Evolutionary conservation across 2,797 vertebrate species (phyloP), one percentile per base, ranked within the genome.

Genomic region (Myotis daubentonii): DNA sequence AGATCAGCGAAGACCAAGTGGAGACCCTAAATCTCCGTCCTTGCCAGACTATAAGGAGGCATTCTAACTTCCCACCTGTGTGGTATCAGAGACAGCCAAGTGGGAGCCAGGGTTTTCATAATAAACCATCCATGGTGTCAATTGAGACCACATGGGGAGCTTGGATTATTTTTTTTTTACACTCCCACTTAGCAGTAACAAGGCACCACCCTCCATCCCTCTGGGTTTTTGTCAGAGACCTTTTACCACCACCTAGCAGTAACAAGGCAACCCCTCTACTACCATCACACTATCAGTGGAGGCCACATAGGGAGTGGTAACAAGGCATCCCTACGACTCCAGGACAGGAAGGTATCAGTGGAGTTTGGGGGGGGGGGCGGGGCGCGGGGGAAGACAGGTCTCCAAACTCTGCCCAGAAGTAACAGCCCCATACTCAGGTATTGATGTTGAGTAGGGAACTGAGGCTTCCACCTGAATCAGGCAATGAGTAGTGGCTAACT

Each of bases 351-450:
- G 25, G 17, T 78, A 44, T 80, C 38, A 33, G 25, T 3, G 5
- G 36, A n/a, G 2, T 6, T 47, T 41, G 25, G 7, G 2, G 8
- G 44, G 47, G 41, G 1, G 1, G 38, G 38, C 1, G 8, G 41
- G 38, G 36, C 36, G 2, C 5, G 38, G 38, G 38, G 38, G 20
- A 23, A 94, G n/a, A 22, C 0, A 2, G 71, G 6, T 38, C 76
- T 79, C 57, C 25, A 84, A 75, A 75, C 8, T 47, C 65, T 60
- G 4, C 16, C 5, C 51, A 75, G 68, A 20, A 88, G 36, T 36
- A 85, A 71, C 2, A 85, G 68, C 20, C 25, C 33, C 23, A 70
- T 23, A 8, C 38, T 76, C 11, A 16, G 9, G 5, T 51, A 53
- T 44, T 53, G 70, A 28, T 19, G 6, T 25, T 38, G 71, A 30